These are phyloP conservation scores for Heliocidaris tuberculata DNA, from an alignment of 35 echinoderm and acorn worm species.

Conservation along the genomic window DNA sequence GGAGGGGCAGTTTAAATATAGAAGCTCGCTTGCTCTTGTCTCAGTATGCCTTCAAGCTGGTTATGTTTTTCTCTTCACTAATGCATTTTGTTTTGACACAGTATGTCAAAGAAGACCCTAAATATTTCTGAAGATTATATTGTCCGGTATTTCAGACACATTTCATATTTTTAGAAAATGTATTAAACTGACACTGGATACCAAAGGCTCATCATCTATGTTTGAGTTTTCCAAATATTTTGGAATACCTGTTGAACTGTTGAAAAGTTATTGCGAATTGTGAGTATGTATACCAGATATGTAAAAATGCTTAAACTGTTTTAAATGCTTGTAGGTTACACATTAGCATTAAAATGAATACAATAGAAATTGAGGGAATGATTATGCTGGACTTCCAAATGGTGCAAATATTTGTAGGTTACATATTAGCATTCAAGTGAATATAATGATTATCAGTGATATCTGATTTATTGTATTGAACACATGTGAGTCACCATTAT, in stretches of 20 bases:
- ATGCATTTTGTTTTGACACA: conserved; percentile 6
- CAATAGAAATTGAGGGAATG: background rate
- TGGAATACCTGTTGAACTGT: background rate
- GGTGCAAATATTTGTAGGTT: background rate
- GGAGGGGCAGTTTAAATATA: background rate
- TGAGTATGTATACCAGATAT: no score
- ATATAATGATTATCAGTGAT: no score
- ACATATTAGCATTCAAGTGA: no score
- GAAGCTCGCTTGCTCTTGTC: background rate
- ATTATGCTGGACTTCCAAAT: background rate
- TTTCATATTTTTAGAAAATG: no score
- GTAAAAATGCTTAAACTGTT: background rate
- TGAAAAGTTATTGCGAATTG: no score
- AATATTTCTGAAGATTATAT: background rate
- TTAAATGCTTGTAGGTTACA: background rate
- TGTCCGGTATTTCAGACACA: background rate
- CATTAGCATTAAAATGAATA: background rate
- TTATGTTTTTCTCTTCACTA: background rate
- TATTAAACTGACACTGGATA: no score
- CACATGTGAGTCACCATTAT: background rate
- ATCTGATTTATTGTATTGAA: no score
- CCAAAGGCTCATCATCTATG: background rate
- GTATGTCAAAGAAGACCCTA: background rate
- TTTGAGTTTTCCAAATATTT: background rate
- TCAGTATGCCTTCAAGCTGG: background rate